phyloP scores from a whole-genome alignment of 2,888 invertebrate genomes.

The Myopa tessellatipennis region DNA sequence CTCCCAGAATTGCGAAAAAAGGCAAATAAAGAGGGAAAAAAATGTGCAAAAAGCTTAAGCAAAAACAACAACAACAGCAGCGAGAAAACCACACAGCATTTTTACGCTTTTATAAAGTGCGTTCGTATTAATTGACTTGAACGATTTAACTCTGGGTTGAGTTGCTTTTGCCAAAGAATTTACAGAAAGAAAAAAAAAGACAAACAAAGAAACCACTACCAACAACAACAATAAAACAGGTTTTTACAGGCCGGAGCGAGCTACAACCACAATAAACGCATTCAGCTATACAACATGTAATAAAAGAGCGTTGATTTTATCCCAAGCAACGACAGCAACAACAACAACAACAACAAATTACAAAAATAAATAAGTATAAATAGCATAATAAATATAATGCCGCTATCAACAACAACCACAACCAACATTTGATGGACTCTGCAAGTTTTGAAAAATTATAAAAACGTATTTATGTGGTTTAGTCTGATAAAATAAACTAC shows the following conservation, averaged over 20 bases:
- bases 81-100: too few species aligned
- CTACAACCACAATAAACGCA: background rate
- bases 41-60: background rate
- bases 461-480: too few species aligned
- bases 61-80: conserved; percentile 19
- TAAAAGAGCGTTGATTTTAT: too few species aligned
- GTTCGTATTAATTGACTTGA: conserved; percentile 33
- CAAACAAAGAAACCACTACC: background rate
- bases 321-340: too few species aligned
- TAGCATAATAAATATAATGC: too few species aligned
- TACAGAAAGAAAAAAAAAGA: background rate
- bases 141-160: conserved; percentile 8
- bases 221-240: background rate
- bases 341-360: too few species aligned
- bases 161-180: background rate
- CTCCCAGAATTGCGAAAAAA: background rate
- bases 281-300: too few species aligned
- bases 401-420: too few species aligned
- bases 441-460: too few species aligned
- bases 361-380: too few species aligned
- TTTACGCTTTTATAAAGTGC: conserved; percentile 28
- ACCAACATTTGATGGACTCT: too few species aligned
- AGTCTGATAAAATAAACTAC: too few species aligned
- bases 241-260: background rate
- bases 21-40: background rate